These are phyloP conservation scores for Spea hammondii DNA, from an alignment of 2,797 vertebrate species.

Conservation along the genomic window DNA sequence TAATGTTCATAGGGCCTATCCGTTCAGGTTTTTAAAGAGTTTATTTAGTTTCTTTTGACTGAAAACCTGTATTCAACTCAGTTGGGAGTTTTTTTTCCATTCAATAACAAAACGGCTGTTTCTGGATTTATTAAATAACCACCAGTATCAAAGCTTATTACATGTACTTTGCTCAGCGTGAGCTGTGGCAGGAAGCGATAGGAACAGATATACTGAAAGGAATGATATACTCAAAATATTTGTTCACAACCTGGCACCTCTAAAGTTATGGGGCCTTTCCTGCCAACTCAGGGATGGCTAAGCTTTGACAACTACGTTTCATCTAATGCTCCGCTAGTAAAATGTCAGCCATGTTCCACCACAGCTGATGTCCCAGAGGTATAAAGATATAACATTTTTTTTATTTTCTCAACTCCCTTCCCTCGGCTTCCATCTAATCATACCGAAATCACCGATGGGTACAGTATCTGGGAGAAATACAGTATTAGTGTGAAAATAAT, in stretches of 20 bases:
- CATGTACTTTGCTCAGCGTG: not conserved
- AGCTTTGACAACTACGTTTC: not conserved
- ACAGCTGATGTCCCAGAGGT: too few species aligned
- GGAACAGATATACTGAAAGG: not conserved
- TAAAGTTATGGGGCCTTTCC: too few species aligned
- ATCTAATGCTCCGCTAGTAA: not conserved
- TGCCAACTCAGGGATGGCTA: too few species aligned
- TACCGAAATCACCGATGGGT: not conserved
- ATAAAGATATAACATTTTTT: too few species aligned
- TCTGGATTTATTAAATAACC: not conserved
- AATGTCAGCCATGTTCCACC: too few species aligned
- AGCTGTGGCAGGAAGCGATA: not conserved
- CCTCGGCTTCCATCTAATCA: too few species aligned
- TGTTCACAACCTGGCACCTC: too few species aligned
- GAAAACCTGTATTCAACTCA: not conserved
- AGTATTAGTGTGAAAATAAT: slow-evolving; percentile 1
- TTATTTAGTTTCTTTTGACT: not conserved
- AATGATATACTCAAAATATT: too few species aligned
- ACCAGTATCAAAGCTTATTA: slow-evolving; percentile 10
- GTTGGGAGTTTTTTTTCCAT: slow-evolving; percentile 1
- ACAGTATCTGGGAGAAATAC: not conserved
- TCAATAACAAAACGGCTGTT: not conserved
- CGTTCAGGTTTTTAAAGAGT: not conserved
- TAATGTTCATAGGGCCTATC: slow-evolving; percentile 7
- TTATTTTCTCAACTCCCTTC: too few species aligned